Evolutionary conservation across 2,113 vertebrate genomes (phyloP).

Genomic region (Heptranchias perlo): DNA sequence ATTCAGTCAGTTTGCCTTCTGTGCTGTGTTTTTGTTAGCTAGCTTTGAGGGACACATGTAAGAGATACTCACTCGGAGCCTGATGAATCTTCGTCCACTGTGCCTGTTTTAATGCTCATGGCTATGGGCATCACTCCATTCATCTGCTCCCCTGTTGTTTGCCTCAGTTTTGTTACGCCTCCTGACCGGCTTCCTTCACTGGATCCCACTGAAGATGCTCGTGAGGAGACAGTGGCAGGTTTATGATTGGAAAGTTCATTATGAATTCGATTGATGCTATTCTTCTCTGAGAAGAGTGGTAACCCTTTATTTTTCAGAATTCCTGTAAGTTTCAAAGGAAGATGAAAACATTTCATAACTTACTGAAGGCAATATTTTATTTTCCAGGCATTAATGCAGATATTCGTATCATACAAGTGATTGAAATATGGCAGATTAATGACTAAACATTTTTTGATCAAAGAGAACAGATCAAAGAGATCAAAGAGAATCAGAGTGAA

Average conservation of each 20-base stretch:
- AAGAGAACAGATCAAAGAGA: too few species aligned
- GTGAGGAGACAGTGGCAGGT: constrained; percentile 56
- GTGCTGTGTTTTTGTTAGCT: not conserved
- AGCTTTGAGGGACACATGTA: too few species aligned
- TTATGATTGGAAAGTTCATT: constrained; percentile 54
- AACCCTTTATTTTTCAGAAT: constrained; percentile 82
- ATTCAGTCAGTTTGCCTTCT: not conserved
- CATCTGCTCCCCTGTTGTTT: constrained; percentile 62
- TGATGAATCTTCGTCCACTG: constrained; percentile 80
- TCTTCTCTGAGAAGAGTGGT: constrained; percentile 73
- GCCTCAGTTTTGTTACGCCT: constrained; percentile 48
- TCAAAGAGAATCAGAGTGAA: not conserved
- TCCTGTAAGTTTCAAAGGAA: constrained; percentile 52
- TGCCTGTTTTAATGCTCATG: constrained; percentile 76
- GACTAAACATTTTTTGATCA: not conserved
- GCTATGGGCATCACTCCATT: constrained; percentile 70
- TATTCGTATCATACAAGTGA: not conserved
- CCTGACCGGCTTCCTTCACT: constrained; percentile 54
- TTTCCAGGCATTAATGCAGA: not conserved
- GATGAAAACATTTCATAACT: not conserved
- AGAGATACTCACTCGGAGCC: constrained; percentile 83
- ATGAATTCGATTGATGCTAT: constrained; percentile 64
- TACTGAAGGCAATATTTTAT: not conserved
- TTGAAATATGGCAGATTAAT: not conserved
- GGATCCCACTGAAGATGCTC: constrained; percentile 58